These are phyloP conservation scores for Neodiprion pinetum DNA, from an alignment of 1,140 invertebrate species.

Conservation along the genomic window DNA sequence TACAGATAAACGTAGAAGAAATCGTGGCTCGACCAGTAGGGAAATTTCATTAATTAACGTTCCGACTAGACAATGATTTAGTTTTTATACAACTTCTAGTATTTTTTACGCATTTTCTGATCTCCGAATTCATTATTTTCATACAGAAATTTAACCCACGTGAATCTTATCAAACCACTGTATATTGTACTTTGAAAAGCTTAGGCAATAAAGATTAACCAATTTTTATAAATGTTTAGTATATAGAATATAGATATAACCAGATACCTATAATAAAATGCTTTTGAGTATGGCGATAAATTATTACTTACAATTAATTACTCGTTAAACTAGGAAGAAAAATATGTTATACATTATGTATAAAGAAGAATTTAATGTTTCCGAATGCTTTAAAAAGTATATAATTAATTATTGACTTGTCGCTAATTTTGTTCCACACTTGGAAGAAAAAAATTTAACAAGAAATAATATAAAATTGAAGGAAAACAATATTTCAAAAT, in stretches of 20 bases:
- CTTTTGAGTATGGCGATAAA: not conserved
- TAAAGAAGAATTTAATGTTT: no score
- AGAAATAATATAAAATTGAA: not conserved
- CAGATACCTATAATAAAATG: not conserved
- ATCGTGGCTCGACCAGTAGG: not conserved
- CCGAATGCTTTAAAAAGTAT: no score
- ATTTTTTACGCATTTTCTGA: no score
- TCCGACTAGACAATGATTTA: not conserved
- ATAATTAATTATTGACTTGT: no score
- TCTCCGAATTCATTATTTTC: no score
- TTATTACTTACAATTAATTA: not conserved
- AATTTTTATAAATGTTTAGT: constrained; percentile 3
- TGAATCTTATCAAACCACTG: not conserved
- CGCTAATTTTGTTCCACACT: not conserved
- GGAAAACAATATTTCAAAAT: not conserved
- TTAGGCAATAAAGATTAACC: not conserved
- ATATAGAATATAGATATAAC: not conserved
- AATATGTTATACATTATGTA: no score
- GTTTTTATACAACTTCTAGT: not conserved
- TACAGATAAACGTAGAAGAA: not conserved
- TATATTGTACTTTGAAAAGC: not conserved
- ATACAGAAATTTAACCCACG: not conserved
- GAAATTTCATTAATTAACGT: not conserved
- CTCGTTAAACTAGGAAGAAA: no score
- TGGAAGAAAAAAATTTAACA: not conserved